A percentile compares a stretch with the other conserved stretches of the same genome.
Evolutionary conservation across 2,113 vertebrate genomes (phyloP).

Genomic region (Sporophila hypoxantha): DNA sequence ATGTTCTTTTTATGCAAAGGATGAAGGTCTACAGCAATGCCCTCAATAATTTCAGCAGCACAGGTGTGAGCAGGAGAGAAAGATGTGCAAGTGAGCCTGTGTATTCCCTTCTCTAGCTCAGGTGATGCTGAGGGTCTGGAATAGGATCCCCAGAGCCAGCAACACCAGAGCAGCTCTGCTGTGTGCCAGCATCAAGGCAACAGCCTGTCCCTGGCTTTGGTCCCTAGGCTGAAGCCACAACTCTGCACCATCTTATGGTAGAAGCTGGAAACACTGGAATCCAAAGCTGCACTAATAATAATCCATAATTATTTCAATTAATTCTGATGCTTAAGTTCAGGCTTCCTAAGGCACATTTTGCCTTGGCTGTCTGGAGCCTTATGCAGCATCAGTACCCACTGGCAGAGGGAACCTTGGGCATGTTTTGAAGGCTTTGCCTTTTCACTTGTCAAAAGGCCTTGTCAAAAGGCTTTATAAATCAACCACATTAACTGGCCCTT

Average conservation of each 20-base stretch:
- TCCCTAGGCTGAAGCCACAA: background rate
- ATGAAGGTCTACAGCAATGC: background rate
- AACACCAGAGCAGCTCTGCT: background rate
- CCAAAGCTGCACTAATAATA: background rate
- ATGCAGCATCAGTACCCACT: background rate
- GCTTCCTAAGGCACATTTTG: constrained; percentile 17
- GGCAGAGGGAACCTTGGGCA: background rate
- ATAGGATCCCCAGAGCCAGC: background rate
- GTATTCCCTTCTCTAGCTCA: background rate
- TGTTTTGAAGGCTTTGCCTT: background rate
- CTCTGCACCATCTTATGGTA: background rate
- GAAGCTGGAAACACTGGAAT: background rate
- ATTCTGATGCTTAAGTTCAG: background rate
- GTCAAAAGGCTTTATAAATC: constrained; percentile 29
- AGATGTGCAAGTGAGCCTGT: background rate
- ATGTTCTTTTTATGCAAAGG: background rate
- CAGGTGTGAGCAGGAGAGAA: background rate
- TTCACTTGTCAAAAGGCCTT: background rate
- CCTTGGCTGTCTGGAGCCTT: background rate
- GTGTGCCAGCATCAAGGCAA: background rate
- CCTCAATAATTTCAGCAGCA: background rate
- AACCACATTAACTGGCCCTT: background rate
- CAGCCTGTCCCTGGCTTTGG: background rate
- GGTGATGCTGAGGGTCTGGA: background rate
- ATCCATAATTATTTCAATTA: background rate